Conservation (phyloP, 2,113 vertebrate genomes). For the Actinemys pallida region DNA sequence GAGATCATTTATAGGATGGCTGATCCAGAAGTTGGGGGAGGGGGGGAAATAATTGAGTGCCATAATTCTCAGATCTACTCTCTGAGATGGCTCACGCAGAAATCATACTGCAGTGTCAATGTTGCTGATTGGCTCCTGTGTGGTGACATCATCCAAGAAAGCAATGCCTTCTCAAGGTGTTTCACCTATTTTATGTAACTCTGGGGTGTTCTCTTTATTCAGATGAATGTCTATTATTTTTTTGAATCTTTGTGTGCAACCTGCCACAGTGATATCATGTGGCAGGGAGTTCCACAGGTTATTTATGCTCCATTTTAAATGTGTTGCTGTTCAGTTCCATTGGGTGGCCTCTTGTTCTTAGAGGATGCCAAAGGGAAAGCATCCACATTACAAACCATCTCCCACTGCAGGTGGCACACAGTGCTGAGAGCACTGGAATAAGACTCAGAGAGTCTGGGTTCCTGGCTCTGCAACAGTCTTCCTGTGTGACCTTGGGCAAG, state of each 20-base stretch:
- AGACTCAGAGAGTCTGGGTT: background rate
- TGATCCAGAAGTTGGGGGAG: background rate
- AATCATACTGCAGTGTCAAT: background rate
- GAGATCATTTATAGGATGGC: background rate
- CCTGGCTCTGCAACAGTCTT: background rate
- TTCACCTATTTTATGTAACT: background rate
- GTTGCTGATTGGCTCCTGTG: background rate
- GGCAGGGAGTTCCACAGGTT: background rate
- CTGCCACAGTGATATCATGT: background rate
- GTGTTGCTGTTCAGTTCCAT: background rate
- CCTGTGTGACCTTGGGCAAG: background rate
- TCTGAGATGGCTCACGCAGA: background rate
- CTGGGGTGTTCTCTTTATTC: background rate
- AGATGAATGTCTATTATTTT: background rate
- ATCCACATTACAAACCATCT: background rate
- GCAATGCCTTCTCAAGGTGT: background rate
- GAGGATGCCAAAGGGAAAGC: background rate
- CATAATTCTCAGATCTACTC: background rate
- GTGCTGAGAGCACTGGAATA: background rate
- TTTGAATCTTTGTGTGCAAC: background rate
- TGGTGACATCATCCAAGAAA: background rate
- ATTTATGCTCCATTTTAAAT: background rate
- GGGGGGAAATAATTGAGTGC: background rate
- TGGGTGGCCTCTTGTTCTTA: background rate
- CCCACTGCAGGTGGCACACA: background rate